Conservation (phyloP, 2,888 invertebrate genomes). For the Linyphia triangularis region DNA sequence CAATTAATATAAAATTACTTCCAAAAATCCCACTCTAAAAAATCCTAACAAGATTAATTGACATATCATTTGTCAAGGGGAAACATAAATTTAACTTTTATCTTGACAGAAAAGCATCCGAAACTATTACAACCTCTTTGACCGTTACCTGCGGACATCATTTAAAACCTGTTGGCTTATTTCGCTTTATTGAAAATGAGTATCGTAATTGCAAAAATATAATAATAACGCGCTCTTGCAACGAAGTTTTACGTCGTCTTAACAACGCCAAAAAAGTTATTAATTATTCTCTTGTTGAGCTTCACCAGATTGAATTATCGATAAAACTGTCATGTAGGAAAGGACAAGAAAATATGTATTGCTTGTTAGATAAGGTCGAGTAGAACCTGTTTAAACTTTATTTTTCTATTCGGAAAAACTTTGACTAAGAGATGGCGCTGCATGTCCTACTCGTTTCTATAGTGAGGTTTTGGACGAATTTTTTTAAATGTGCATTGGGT, state of each 20-base stretch:
- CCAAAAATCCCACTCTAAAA: background rate
- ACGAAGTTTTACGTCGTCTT: conserved; percentile 39
- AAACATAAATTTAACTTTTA: background rate
- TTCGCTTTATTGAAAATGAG: conserved; percentile 43
- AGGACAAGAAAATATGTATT: conserved; percentile 12
- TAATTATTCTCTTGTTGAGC: conserved; percentile 53
- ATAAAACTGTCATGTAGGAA: conserved; percentile 66
- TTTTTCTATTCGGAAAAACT: conserved; percentile 1
- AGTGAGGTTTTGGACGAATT: too few relatives aligned
- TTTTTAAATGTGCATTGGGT: too few relatives aligned
- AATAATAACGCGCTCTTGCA: conserved; percentile 29
- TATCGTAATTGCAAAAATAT: conserved; percentile 51
- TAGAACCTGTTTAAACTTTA: conserved; percentile 19
- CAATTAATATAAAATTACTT: too few relatives aligned
- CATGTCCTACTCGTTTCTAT: too few relatives aligned
- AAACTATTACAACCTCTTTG: conserved; percentile 43
- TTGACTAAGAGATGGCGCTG: conserved; percentile 50
- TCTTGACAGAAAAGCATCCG: background rate
- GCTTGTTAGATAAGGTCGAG: conserved; percentile 16
- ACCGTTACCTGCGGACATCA: conserved; percentile 21
- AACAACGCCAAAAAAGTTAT: conserved; percentile 26
- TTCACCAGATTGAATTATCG: conserved; percentile 43
- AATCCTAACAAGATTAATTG: conserved; percentile 2
- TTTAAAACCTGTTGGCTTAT: conserved; percentile 20
- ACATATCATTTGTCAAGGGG: conserved; percentile 31